Evolutionary conservation across 92 coral and sea anemone species (phyloP).

Genomic region (Heliopora coerulea): DNA sequence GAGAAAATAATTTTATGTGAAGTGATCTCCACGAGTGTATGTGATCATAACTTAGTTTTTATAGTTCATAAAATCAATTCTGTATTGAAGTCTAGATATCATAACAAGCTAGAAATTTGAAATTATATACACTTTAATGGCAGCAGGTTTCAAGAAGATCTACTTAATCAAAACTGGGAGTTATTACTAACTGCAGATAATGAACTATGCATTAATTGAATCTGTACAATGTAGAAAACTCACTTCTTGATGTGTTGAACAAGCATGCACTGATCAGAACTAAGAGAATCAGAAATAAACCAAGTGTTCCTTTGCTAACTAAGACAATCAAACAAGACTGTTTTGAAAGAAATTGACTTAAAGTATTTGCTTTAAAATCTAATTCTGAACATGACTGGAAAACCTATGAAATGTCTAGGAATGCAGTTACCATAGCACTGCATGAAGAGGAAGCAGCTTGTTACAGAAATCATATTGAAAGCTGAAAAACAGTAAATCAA

Average conservation of each 20-base stretch:
- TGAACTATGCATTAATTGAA: slow-evolving; percentile 33
- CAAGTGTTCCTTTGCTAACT: slow-evolving; percentile 47
- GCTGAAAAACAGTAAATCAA: slow-evolving; percentile 31
- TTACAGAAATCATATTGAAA: slow-evolving; percentile 28
- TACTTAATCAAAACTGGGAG: slow-evolving; percentile 22
- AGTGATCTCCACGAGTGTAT: slow-evolving; percentile 5
- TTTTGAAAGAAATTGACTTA: slow-evolving; percentile 41
- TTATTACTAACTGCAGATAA: slow-evolving; percentile 1
- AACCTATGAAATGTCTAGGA: slow-evolving; percentile 35
- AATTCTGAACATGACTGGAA: slow-evolving; percentile 42
- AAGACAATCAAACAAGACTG: slow-evolving; percentile 47
- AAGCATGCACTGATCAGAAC: slow-evolving; percentile 45
- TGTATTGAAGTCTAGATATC: neutral
- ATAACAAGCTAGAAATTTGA: slow-evolving; percentile 14
- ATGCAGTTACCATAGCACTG: slow-evolving; percentile 44
- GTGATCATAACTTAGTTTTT: slow-evolving; percentile 33
- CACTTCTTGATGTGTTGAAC: slow-evolving; percentile 31
- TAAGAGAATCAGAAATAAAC: slow-evolving; percentile 35
- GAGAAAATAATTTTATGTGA: slow-evolving; percentile 23
- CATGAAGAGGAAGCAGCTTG: slow-evolving; percentile 31
- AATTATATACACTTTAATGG: slow-evolving; percentile 37
- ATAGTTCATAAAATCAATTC: slow-evolving; percentile 15
- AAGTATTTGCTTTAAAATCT: slow-evolving; percentile 39
- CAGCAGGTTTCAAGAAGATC: slow-evolving; percentile 18
- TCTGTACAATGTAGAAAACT: slow-evolving; percentile 25